Conservation (phyloP, 2,888 invertebrate genomes). For the Augochlorella aurata region DNA sequence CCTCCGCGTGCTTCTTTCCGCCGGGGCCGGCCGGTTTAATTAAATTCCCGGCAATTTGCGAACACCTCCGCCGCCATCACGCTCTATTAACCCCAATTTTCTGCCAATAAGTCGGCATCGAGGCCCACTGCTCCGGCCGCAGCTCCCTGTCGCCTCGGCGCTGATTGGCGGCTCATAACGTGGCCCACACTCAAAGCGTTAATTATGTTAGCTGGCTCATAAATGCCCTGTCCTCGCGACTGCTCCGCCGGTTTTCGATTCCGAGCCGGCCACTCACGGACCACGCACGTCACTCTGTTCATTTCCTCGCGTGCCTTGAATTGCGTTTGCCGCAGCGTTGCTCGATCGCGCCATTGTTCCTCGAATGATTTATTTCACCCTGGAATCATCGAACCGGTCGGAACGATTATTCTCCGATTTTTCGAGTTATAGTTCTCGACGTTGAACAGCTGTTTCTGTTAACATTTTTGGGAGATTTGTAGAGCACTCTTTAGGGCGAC, state of each 20-base stretch:
- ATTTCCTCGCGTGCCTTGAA: not conserved
- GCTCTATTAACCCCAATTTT: slow-evolving; percentile 35
- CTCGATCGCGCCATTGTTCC: no score
- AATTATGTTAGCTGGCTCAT: not conserved
- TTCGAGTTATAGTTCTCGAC: no score
- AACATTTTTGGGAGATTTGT: no score
- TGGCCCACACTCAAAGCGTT: not conserved
- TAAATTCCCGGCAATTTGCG: slow-evolving; percentile 49
- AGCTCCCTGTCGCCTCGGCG: not conserved
- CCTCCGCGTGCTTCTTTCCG: slow-evolving; percentile 25
- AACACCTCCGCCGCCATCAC: slow-evolving; percentile 22
- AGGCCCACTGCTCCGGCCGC: not conserved
- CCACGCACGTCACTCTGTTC: not conserved
- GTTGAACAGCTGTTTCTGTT: no score
- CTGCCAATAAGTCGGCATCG: slow-evolving; percentile 33
- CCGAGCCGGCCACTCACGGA: not conserved
- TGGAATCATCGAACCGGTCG: no score
- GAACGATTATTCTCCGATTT: no score
- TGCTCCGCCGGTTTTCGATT: not conserved
- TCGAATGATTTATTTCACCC: no score
- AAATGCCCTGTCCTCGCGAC: not conserved
- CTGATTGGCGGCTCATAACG: not conserved
- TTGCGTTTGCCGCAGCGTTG: not conserved
- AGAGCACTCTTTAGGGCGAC: no score
- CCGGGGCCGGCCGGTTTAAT: slow-evolving; percentile 30